Evolutionary conservation across 2,888 invertebrate genomes (phyloP).

Genomic region (Nephrotoma flavescens): DNA sequence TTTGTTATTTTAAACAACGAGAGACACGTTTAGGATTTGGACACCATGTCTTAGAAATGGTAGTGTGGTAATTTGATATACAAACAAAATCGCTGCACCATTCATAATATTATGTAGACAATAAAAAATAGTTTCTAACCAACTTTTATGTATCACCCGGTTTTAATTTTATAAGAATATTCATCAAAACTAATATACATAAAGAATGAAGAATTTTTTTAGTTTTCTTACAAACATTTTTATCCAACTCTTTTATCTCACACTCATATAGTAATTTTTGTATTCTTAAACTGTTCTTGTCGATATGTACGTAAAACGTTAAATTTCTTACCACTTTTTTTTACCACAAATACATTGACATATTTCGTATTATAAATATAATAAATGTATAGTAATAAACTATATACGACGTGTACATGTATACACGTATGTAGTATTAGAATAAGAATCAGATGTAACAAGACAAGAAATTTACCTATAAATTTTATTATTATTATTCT

Average conservation of each 20-base stretch:
- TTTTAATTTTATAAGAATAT: background rate
- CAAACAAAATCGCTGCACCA: background rate
- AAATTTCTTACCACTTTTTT: background rate
- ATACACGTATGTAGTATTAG: background rate
- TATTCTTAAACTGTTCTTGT: background rate
- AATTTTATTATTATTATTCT: slow-evolving; percentile 1
- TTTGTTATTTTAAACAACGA: background rate
- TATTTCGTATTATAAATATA: background rate
- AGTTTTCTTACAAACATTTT: background rate
- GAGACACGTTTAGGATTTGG: background rate
- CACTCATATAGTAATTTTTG: background rate
- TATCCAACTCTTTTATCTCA: background rate
- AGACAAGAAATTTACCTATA: slow-evolving; percentile 4
- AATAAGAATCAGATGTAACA: slow-evolving; percentile 1
- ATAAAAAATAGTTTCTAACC: background rate
- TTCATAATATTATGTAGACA: background rate
- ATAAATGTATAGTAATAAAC: background rate
- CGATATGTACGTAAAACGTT: background rate
- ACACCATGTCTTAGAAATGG: background rate
- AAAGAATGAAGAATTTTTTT: background rate
- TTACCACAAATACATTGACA: background rate
- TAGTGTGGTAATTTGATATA: background rate
- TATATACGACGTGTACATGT: background rate
- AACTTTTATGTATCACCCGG: background rate
- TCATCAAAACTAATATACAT: background rate